Evolutionary conservation across 2,888 invertebrate species (phyloP).

Genomic region (Cetonia aurata): DNA sequence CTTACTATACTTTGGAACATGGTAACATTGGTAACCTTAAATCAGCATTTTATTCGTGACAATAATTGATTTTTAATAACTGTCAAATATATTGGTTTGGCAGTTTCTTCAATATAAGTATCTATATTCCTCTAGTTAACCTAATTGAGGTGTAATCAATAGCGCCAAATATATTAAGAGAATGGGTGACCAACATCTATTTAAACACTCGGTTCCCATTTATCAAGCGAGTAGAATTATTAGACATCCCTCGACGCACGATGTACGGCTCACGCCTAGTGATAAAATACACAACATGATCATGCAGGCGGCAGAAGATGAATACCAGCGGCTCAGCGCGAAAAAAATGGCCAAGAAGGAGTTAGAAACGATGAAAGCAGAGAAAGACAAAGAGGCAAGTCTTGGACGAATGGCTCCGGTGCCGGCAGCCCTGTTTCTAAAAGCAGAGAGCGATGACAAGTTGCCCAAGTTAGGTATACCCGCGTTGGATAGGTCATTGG

Average conservation of each 20-base stretch:
- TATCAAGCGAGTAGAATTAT: not conserved
- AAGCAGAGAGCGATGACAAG: not conserved
- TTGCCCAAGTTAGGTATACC: constrained; percentile 27
- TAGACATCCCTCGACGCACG: not conserved
- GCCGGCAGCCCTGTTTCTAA: not conserved
- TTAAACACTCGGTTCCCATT: not conserved
- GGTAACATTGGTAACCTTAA: no score
- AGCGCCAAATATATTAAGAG: no score
- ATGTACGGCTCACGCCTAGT: constrained; percentile 10
- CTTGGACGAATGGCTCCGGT: not conserved
- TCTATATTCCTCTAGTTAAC: no score
- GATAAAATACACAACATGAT: constrained; percentile 20
- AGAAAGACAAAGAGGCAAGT: not conserved
- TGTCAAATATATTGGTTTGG: no score
- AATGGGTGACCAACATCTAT: not conserved
- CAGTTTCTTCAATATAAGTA: no score
- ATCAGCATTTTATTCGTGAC: no score
- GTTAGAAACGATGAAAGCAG: not conserved
- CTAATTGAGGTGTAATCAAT: no score
- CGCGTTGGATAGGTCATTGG: constrained; percentile 5
- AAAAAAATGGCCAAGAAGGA: not conserved
- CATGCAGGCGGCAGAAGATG: constrained; percentile 9
- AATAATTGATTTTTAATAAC: no score
- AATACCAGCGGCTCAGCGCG: not conserved
- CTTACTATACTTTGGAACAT: no score